Conservation (phyloP, 2,888 invertebrate species). For the Epirrita christyi region DNA sequence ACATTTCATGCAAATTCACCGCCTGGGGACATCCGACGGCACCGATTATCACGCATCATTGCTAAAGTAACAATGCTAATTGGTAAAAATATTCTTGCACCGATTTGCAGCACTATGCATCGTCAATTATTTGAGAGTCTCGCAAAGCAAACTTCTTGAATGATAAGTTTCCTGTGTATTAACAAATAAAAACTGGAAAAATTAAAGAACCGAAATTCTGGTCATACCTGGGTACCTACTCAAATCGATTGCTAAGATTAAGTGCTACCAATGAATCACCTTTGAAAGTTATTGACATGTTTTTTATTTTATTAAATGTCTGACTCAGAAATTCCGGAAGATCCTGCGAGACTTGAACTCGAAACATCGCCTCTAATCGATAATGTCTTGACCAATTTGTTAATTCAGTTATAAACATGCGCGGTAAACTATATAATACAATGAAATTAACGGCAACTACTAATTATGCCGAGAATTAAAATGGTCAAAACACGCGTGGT, state of each 20-base stretch:
- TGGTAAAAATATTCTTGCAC: conserved; percentile 48
- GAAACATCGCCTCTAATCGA: too few relatives aligned
- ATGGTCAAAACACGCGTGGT: conserved; percentile 33
- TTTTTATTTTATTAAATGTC: too few relatives aligned
- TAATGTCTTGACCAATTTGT: too few relatives aligned
- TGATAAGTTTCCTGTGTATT: neutral
- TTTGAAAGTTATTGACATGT: too few relatives aligned
- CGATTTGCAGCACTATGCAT: conserved; percentile 1
- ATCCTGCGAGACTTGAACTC: too few relatives aligned
- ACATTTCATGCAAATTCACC: conserved; percentile 58
- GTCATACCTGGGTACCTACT: neutral
- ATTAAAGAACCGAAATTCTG: neutral
- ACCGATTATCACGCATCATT: conserved; percentile 48
- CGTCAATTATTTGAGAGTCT: conserved; percentile 12
- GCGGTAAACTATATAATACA: conserved; percentile 10
- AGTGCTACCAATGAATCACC: neutral
- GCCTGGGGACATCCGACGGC: conserved; percentile 51
- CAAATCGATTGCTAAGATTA: neutral
- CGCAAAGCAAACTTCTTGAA: neutral
- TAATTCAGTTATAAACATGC: neutral
- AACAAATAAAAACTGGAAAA: neutral
- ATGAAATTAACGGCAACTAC: conserved; percentile 13
- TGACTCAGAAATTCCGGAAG: too few relatives aligned
- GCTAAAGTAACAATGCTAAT: conserved; percentile 53
- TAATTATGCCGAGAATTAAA: conserved; percentile 16